Conservation (phyloP, 2,888 invertebrate species). For the Oeneis ivallda region DNA sequence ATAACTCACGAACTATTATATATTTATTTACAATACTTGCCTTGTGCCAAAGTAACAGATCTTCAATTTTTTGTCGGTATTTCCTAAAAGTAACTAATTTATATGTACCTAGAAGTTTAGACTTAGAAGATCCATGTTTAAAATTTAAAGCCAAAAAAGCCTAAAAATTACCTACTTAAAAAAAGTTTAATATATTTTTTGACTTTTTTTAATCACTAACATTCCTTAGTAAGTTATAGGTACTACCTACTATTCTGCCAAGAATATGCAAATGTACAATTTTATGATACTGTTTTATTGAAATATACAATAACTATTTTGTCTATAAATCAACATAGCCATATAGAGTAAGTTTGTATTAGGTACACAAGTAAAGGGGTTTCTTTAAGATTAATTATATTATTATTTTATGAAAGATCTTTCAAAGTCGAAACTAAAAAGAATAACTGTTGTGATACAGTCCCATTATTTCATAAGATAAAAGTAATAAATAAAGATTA, state of each 20-base stretch:
- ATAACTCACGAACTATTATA: neutral
- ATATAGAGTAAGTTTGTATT: neutral
- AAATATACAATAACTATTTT: conserved; percentile 7
- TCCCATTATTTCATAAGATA: neutral
- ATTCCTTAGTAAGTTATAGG: conserved; percentile 13
- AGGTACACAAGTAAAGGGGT: neutral
- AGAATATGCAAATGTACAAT: conserved; percentile 16
- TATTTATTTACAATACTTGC: conserved; percentile 2
- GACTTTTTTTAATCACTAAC: conserved; percentile 19
- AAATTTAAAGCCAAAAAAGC: conserved; percentile 9
- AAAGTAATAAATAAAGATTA: no score
- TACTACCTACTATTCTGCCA: conserved; percentile 1
- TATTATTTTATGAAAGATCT: conserved; percentile 5
- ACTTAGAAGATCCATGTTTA: neutral
- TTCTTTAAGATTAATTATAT: neutral
- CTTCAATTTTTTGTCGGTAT: neutral
- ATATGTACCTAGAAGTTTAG: no score
- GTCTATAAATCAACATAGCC: neutral
- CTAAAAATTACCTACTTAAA: neutral
- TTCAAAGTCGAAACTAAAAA: neutral
- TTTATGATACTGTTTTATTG: conserved; percentile 8
- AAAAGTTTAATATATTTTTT: conserved; percentile 18
- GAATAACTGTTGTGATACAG: neutral
- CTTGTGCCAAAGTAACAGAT: conserved; percentile 7
- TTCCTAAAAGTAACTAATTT: no score